Base-by-base conservation (phyloP, 35 echinoderm and acorn worm species). In the Diadema setosum region DNA sequence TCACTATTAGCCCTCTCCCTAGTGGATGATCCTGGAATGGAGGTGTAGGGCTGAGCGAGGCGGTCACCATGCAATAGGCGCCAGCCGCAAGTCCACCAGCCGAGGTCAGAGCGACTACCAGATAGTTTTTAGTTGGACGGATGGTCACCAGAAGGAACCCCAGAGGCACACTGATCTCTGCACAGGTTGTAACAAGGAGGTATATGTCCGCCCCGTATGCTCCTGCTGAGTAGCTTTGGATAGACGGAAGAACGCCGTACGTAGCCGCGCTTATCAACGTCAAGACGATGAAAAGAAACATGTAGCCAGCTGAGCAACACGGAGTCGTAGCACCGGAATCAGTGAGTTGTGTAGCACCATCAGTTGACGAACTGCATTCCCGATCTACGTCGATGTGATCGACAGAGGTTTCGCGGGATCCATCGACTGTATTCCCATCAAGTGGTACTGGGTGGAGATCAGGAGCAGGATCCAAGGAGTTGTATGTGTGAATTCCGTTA, bases 211-310 rank as follows among this genome's bases (percentile, higher is more conserved):
- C 50, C 0, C 92, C 93, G 65, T 99, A 99, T 2, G 93, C 88
- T 12, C 89, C 92, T 5, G 89, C 86, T 3, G 96, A 99, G 80
- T 92, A 99, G 52, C 88, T 91, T 73, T 99, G 96, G 25, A 99
- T 94, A 18, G 96, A 99, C 8, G 96, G 89, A 8, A 99, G 76
- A 24, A 91, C 85, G 8, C 96, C 96, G 18, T 99, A 95, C 58
- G 85, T 94, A 2, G 95, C 50, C 7, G 93, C 89, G 70, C 84
- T 94, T 1, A 99, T 90, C 67, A 91, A 61, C 32, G 84, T 89
- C 42, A 94, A 41, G 11, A 95, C 34, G 0, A 81, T 26, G 43
- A 86, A 94, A 11, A 99, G 83, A 46, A 82, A 99, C 24, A 94
- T 36, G 17, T 65, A 84, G 40, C 91, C 33, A 36, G 18, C 43